Evolutionary conservation across 2,888 invertebrate species (phyloP), one percentile per base, ranked within the genome.

Genomic region (Nycteola revayana): DNA sequence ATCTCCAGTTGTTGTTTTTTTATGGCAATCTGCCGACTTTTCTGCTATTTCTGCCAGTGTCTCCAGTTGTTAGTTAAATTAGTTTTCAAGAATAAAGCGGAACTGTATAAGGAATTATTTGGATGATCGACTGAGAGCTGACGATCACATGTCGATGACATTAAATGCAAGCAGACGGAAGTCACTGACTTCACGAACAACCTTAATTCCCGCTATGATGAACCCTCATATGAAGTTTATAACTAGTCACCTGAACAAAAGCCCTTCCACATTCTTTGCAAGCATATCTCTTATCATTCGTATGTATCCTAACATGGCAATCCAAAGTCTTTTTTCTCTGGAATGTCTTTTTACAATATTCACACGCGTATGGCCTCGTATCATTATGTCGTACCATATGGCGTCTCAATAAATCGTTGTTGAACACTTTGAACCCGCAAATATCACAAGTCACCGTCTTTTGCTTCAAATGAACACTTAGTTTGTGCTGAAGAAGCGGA

Each of bases 381-480:
- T 90, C 90, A 1, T 87, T 88, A 37, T 92, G 92, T 0, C 79
- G 86, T 0, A 91, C 85, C 69, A 88, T 87, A 34, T 92, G 92
- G 0, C 88, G 75, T 18, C 79, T 84, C 30, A 92, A 51, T 9
- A 90, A 64, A 21, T 88, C 84, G 6, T 78, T 84, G 9, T 74
- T 75, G 11, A 79, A 83, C 0, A 80, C 75, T 39, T 76, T 76
- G 17, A 79, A 81, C 0, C 82, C 80, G 21, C 87, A 88, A 1
- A 84, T 60, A 1, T 78, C 75, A 11, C 87, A 88, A 0, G 71
- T 44, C 0, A 75, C 47, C 0, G 63, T 66, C 20, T 71, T 75
- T 29, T 83, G 75, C 18, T 81, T 84, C 28, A 77, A 57, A 64
- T 87, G 87, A 0, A 78, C 76, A 2, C 76, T 42, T 0, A 67